Evolutionary conservation across 2,797 vertebrate species (phyloP), one percentile per base, ranked within the genome.

Genomic region (Enteromius anoplus): DNA sequence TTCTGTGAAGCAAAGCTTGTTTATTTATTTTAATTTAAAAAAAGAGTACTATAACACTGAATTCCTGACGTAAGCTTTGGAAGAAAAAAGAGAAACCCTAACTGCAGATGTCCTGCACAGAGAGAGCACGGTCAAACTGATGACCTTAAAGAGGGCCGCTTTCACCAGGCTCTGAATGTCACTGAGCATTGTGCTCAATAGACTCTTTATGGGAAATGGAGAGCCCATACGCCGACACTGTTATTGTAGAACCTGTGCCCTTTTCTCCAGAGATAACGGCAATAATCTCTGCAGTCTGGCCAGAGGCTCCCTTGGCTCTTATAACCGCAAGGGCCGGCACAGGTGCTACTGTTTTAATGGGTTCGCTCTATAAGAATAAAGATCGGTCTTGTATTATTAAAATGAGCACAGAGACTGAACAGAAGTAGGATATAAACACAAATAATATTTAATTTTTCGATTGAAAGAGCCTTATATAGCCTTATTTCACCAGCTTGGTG

Each of bases 161-260:
- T 84, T 86, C 85, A 83, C 85, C 64, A 65, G 53, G 47, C 77
- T 81, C 83, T 88, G 86, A 91, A 91, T 90, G 88, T 90, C 88
- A 90, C 84, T 81, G 86, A 89, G 82, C 85, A 84, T 73, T 76
- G 34, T 29, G 17, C 84, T 90, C 80, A 91, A 91, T 87, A 85
- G 85, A 78, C 65, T 85, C 85, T 89, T 91, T 91, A 89, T 91
- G 80, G 84, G 49, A 66, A 71, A 78, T 55, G 26, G 75, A 82
- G 81, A 86, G 69, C 64, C 53, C 17, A 58, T 85, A 84, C 53
- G 69, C 64, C 58, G 70, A 21, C 72, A 76, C 72, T 85, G 86
- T 89, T 88, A 85, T 88, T 89, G 84, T 86, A 89, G 86, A 84
- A 73, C 71, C 77, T 47, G 79, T 89, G 88, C 84, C 88, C 88